A percentile compares a stretch with the other conserved stretches of the same genome.
phyloP scores from a whole-genome alignment of 1,140 invertebrate genomes.

The Drosophila arawakana region DNA sequence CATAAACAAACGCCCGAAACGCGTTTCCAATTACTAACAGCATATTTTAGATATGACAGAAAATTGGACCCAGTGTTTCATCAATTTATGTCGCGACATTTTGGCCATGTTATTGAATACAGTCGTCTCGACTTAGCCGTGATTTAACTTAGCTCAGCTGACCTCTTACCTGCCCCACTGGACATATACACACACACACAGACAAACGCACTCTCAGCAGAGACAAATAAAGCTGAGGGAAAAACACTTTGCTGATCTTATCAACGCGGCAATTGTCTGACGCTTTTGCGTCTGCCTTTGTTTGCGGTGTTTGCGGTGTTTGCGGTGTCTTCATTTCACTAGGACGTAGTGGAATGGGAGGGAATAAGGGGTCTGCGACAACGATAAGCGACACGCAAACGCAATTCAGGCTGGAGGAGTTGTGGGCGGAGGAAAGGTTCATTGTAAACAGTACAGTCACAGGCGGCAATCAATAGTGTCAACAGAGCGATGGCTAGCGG shows the following conservation, averaged over 20 bases:
- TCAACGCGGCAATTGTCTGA: slow-evolving; percentile 74
- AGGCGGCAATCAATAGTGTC: slow-evolving; percentile 74
- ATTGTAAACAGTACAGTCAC: slow-evolving; percentile 31
- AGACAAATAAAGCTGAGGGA: slow-evolving; percentile 1
- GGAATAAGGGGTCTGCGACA: slow-evolving; percentile 15
- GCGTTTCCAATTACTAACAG: too few relatives aligned
- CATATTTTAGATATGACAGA: neutral
- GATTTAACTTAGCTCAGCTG: slow-evolving; percentile 47
- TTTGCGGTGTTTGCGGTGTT: slow-evolving; percentile 31
- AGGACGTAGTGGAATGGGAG: slow-evolving; percentile 33
- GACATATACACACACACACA: slow-evolving; percentile 3
- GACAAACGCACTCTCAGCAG: slow-evolving; percentile 1
- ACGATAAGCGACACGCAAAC: slow-evolving; percentile 77
- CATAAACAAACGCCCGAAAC: too few relatives aligned
- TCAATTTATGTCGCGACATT: slow-evolving; percentile 49
- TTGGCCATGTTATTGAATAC: slow-evolving; percentile 62
- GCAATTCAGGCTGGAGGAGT: slow-evolving; percentile 30
- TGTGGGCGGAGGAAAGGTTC: neutral
- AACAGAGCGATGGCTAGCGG: slow-evolving; percentile 34
- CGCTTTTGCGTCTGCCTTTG: slow-evolving; percentile 55
- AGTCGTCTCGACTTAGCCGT: slow-evolving; percentile 52
- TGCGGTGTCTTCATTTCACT: slow-evolving; percentile 53
- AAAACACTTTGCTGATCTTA: slow-evolving; percentile 75
- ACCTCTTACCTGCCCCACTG: slow-evolving; percentile 24
- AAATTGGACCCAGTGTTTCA: neutral